Base-by-base conservation (phyloP, 2,797 vertebrate species). In the Pogoniulus pusillus region DNA sequence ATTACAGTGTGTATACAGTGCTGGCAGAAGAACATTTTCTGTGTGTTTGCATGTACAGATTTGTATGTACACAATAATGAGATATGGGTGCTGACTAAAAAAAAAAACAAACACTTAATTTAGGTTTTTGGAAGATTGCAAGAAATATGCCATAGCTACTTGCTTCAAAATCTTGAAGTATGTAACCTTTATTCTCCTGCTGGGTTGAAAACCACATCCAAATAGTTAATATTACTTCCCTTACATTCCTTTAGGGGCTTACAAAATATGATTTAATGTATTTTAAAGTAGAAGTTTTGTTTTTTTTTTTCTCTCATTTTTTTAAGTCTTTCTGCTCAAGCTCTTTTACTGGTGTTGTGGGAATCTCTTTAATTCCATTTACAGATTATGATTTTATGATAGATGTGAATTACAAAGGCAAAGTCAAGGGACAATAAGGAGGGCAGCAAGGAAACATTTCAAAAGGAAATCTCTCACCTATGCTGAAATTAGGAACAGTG, bases 391-490 rank as follows among this genome's bases (percentile, higher is more conserved):
- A 5, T 81, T 96, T 91, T 81, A 47, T 69, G 55, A 62, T 49
- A 82, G 37, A 74, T 54, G 35, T 84, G 81, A 88, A 82, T 85
- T 93, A 49, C 55, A 89, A 84, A 72, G 62, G 35, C 30, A 5
- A 70, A 89, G 53, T 83, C 53, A 87, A 54, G 39, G 72, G 68
- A 92, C 45, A 84, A 41, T 37, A 90, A 72, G n/a, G 83, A 91
- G 59, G 35, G 32, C 68, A 94, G 57, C 60, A 79, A 89, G 74
- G 75, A 93, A 91, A 71, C 1, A 2, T 91, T 95, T 93, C 87
- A 91, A 77, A 95, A 91, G 78, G 68, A 84, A 82, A 82, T 83
- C 87, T 93, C 83, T 94, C 87, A 95, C 92, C 93, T 95, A 82
- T 89, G 49, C 41, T 91, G 89, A 94, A 92, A 82, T 87, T 91